Percentiles rank a stretch among this genome's conserved stretches.
These are phyloP conservation scores for Thera obeliscata DNA, from an alignment of 2,888 invertebrate species.

Conservation along the genomic window DNA sequence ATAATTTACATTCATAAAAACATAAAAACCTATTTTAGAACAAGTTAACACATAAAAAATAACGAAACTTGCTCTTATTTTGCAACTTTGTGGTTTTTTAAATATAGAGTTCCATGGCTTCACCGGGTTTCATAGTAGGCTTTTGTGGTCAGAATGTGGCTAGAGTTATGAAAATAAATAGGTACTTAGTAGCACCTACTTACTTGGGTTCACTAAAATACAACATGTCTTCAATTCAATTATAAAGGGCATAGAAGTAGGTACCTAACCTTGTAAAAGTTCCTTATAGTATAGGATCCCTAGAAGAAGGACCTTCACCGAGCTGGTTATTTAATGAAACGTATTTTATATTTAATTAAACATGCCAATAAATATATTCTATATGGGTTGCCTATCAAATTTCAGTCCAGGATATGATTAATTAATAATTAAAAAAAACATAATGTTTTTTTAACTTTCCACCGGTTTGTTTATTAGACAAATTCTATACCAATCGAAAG, in stretches of 20 bases:
- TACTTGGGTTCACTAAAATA: neutral
- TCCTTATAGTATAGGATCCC: too few species aligned
- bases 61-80: constrained; percentile 4
- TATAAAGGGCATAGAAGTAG: neutral
- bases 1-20: neutral
- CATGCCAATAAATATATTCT: too few species aligned
- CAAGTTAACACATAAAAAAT: neutral
- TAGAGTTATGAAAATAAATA: constrained; percentile 16
- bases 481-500: too few species aligned
- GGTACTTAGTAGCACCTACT: neutral
- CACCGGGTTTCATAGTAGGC: constrained; percentile 19
- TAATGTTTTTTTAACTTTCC: too few species aligned
- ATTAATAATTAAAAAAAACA: too few species aligned
- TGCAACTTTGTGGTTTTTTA: constrained; percentile 18
- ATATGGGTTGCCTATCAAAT: too few species aligned
- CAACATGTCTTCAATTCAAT: neutral
- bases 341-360: too few species aligned
- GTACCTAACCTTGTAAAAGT: too few species aligned
- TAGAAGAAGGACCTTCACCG: too few species aligned
- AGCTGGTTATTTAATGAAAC: too few species aligned
- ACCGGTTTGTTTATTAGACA: too few species aligned
- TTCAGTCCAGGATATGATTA: too few species aligned
- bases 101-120: constrained; percentile 12
- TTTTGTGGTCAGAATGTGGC: constrained; percentile 38
- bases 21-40: neutral